phyloP scores from a whole-genome alignment of 2,888 invertebrate genomes.

The Calameuta filiformis region DNA sequence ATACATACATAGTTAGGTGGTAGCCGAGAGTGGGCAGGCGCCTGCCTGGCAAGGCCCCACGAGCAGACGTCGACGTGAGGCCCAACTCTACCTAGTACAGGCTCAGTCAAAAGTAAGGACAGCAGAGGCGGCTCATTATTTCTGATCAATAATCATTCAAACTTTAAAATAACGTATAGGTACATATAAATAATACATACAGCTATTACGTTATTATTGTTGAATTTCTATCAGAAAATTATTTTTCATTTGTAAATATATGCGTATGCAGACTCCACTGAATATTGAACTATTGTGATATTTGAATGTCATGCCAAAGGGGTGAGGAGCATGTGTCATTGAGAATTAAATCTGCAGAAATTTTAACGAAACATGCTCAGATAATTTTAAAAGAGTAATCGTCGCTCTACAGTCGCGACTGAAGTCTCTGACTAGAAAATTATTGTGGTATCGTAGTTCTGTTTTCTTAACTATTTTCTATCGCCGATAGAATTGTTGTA shows the following conservation, averaged over 20 bases:
- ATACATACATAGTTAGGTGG: background rate
- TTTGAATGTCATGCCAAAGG: background rate
- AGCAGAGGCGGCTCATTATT: background rate
- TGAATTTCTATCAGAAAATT: background rate
- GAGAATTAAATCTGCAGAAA: background rate
- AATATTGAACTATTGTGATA: background rate
- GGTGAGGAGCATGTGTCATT: background rate
- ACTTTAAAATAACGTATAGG: background rate
- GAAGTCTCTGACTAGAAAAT: background rate
- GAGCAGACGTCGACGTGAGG: background rate
- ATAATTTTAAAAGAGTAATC: background rate
- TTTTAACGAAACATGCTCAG: background rate
- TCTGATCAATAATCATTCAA: background rate
- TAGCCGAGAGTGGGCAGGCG: conserved; percentile 1
- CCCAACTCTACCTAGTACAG: conserved; percentile 1
- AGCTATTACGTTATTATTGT: background rate
- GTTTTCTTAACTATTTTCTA: background rate
- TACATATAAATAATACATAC: background rate
- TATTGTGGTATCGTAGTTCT: background rate
- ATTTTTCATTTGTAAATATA: background rate
- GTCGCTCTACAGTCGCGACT: background rate
- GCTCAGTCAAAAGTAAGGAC: background rate
- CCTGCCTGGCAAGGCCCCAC: conserved; percentile 2
- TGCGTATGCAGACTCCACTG: no score
- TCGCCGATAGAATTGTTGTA: background rate